Evolutionary conservation across 1,140 invertebrate species (phyloP).

Genomic region (Tetramorium simillimum): DNA sequence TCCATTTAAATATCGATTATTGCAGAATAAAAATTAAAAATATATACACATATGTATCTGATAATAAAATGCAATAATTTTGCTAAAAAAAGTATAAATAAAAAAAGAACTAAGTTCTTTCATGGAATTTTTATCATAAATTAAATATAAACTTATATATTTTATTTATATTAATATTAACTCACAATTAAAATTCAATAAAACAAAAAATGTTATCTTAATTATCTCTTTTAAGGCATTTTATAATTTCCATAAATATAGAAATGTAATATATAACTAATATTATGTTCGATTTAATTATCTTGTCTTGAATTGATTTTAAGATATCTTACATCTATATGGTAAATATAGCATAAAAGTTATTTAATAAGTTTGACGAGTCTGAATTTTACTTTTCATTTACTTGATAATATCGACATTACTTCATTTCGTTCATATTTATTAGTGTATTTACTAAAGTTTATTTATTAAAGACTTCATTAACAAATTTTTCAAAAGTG

Average conservation of each 20-base stretch:
- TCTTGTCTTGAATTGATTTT: neutral
- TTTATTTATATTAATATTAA: neutral
- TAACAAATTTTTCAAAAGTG: neutral
- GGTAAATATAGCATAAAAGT: neutral
- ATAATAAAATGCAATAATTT: constrained; percentile 37
- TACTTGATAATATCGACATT: neutral
- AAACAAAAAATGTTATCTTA: neutral
- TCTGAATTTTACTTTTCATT: neutral
- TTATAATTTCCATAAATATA: constrained; percentile 1
- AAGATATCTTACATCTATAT: neutral
- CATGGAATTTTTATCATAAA: neutral
- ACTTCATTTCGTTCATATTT: neutral
- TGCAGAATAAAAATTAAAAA: constrained; percentile 78
- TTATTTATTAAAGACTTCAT: neutral
- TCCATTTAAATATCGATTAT: constrained; percentile 39
- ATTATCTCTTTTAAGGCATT: neutral
- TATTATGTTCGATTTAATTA: constrained; percentile 1
- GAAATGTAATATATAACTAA: neutral
- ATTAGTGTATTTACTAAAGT: neutral
- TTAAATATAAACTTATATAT: neutral
- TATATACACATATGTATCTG: constrained; percentile 64
- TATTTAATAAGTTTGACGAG: neutral
- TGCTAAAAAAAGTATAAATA: neutral
- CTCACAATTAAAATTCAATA: neutral
- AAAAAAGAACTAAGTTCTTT: neutral